phyloP scores from a whole-genome alignment of 2,888 invertebrate species.

The Ommatoiulus sabulosus region DNA sequence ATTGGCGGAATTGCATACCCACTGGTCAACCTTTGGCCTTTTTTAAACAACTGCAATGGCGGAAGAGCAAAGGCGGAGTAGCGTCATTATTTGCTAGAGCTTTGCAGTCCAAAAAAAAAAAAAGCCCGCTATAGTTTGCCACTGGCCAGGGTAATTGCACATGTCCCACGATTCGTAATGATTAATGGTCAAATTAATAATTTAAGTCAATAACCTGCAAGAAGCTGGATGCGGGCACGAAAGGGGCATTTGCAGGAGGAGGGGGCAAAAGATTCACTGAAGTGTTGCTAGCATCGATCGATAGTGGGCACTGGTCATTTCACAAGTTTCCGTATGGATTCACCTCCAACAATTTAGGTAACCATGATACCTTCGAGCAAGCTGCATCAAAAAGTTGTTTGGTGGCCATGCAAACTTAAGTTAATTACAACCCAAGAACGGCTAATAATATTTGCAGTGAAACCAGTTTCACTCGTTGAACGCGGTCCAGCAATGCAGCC shows the following conservation, averaged over 20 bases:
- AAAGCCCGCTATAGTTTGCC: no score
- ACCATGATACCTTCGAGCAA: not conserved
- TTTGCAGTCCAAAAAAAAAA: no score
- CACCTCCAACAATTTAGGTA: not conserved
- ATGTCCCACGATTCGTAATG: not conserved
- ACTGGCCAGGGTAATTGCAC: not conserved
- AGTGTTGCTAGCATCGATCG: no score
- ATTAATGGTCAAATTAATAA: not conserved
- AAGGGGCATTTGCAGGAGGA: no score
- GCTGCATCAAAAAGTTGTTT: not conserved
- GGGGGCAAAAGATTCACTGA: no score
- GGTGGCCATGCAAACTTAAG: conserved; percentile 2
- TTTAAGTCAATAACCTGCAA: not conserved
- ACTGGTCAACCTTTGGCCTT: no score
- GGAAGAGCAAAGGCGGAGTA: no score
- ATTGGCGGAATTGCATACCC: no score
- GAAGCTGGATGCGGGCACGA: not conserved
- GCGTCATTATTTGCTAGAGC: no score
- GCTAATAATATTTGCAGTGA: conserved; percentile 1
- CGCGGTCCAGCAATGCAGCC: conserved; percentile 2
- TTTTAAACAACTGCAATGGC: no score
- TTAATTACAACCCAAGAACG: not conserved
- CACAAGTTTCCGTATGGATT: not conserved
- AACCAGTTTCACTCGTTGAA: conserved; percentile 27
- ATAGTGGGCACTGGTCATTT: not conserved